Evolutionary conservation across 2,113 vertebrate genomes (phyloP).

Genomic region (Zingel zingel): DNA sequence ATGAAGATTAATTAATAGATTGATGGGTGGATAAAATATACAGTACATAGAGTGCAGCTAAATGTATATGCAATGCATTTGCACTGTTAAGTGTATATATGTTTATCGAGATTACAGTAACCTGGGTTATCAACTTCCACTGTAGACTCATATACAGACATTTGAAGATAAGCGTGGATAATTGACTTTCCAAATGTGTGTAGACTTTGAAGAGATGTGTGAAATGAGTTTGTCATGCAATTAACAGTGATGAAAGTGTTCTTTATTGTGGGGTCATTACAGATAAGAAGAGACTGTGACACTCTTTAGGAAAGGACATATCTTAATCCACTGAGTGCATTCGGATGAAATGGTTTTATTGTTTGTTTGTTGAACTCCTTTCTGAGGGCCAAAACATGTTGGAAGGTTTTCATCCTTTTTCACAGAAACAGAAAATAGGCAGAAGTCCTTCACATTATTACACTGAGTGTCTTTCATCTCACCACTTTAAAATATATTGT

Average conservation of each 20-base stretch:
- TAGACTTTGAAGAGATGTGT: neutral
- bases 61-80: neutral
- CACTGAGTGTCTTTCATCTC: neutral
- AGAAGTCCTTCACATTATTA: neutral
- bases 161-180: constrained; percentile 13
- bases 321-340: neutral
- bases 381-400: neutral
- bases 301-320: neutral
- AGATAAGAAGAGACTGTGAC: constrained; percentile 13
- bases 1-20: neutral
- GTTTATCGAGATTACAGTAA: constrained; percentile 27
- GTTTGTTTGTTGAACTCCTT: constrained; percentile 3
- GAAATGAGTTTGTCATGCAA: neutral
- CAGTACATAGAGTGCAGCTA: neutral
- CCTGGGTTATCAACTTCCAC: constrained; percentile 33
- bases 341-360: neutral
- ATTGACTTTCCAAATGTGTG: neutral
- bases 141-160: neutral
- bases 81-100: neutral
- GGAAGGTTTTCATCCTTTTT: neutral
- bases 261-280: constrained; percentile 7
- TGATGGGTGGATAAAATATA: neutral
- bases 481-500: neutral
- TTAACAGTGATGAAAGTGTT: neutral
- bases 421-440: neutral